phyloP scores from a whole-genome alignment of 2,797 vertebrate species.

The Sebastes umbrosus region DNA sequence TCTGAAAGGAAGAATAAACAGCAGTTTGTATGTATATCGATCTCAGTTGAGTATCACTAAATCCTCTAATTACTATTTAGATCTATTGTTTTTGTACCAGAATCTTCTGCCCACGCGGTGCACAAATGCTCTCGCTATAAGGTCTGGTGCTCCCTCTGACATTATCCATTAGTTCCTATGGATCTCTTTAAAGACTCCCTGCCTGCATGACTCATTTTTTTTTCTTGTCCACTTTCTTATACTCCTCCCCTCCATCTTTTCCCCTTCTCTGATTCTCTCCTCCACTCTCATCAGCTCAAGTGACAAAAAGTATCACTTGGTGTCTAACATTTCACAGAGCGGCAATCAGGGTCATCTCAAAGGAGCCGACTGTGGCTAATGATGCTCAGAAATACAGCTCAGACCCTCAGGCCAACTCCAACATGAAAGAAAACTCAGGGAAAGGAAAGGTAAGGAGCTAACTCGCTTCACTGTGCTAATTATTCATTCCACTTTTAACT shows the following conservation, averaged over 20 bases:
- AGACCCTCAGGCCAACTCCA: conserved; percentile 41
- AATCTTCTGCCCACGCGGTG: not conserved
- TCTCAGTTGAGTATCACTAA: not conserved
- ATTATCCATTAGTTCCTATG: conserved; percentile 35
- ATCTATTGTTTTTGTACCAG: not conserved
- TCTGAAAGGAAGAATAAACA: conserved; percentile 2
- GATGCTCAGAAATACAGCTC: conserved; percentile 51
- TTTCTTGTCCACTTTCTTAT: conserved; percentile 6
- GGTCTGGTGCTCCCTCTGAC: conserved; percentile 12
- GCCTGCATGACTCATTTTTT: conserved; percentile 5
- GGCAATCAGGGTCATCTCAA: conserved; percentile 36
- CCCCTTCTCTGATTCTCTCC: not conserved
- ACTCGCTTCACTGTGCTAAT: conserved; percentile 43
- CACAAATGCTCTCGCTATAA: not conserved
- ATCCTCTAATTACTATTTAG: conserved; percentile 1
- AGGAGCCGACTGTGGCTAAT: conserved; percentile 45
- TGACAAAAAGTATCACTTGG: conserved; percentile 39
- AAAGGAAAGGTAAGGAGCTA: conserved; percentile 44
- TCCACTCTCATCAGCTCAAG: conserved; percentile 41
- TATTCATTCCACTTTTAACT: conserved; percentile 44
- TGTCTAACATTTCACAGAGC: conserved; percentile 44
- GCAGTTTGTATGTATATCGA: not conserved
- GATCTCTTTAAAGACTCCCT: conserved; percentile 24
- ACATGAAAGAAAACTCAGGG: conserved; percentile 56
- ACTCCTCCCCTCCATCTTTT: not conserved